Percentiles rank a stretch among this genome's conserved stretches.
phyloP scores from a whole-genome alignment of 2,797 vertebrate species.

The Linurgus olivaceus region DNA sequence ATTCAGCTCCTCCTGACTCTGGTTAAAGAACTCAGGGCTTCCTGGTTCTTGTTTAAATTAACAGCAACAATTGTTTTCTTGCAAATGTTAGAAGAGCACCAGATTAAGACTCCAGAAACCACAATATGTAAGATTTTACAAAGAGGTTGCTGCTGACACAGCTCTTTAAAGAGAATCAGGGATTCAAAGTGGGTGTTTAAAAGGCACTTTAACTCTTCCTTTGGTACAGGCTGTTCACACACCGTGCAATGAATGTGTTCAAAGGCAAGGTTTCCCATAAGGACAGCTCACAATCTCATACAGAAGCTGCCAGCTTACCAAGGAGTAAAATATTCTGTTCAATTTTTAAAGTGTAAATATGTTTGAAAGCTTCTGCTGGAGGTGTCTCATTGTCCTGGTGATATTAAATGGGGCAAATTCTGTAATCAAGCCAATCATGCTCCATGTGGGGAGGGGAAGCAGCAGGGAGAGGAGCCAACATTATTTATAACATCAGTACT shows the following conservation, averaged over 20 bases:
- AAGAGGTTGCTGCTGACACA: neutral
- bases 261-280: neutral
- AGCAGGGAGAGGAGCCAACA: slow-evolving; percentile 36
- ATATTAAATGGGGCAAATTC: slow-evolving; percentile 26
- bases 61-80: slow-evolving; percentile 8
- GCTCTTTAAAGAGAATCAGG: slow-evolving; percentile 10
- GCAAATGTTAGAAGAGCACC: neutral
- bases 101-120: slow-evolving; percentile 23
- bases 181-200: slow-evolving; percentile 39
- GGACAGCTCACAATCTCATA: neutral
- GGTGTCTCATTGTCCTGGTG: slow-evolving; percentile 1
- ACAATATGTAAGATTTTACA: neutral
- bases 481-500: slow-evolving; percentile 51
- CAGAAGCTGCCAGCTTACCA: neutral
- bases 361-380: slow-evolving; percentile 31
- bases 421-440: neutral
- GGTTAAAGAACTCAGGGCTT: neutral
- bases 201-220: slow-evolving; percentile 37
- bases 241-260: neutral
- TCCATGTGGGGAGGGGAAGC: neutral
- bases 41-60: slow-evolving; percentile 15
- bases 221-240: slow-evolving; percentile 5
- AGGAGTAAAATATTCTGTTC: neutral
- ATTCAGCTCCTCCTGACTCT: neutral
- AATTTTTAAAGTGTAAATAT: neutral